Evolutionary conservation across 1,140 invertebrate genomes (phyloP).

Genomic region (Eupristina koningsbergeri): DNA sequence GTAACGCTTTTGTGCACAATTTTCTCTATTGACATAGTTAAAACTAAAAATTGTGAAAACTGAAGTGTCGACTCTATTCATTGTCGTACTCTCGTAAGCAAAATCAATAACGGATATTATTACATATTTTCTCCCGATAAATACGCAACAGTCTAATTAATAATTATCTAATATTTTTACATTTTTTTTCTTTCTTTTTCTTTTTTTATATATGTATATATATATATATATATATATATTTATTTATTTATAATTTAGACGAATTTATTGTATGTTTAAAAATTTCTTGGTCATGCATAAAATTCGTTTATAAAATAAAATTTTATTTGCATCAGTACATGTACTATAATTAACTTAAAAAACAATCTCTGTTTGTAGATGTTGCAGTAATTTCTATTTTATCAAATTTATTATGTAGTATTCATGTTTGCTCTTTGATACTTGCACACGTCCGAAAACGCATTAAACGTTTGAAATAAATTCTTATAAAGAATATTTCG

Average conservation of each 20-base stretch:
- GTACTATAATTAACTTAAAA: too few species aligned
- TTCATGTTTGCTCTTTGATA: not conserved
- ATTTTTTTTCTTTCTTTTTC: too few species aligned
- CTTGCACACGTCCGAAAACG: not conserved
- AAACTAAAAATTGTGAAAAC: too few species aligned
- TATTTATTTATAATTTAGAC: not conserved
- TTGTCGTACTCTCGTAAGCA: not conserved
- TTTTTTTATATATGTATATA: too few species aligned
- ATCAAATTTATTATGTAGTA: not conserved
- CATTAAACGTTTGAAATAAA: not conserved
- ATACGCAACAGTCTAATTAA: not conserved
- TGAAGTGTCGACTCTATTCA: too few species aligned
- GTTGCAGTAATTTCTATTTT: not conserved
- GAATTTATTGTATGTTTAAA: slow-evolving; percentile 1
- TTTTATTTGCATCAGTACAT: not conserved
- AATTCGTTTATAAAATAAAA: not conserved
- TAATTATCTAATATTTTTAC: not conserved
- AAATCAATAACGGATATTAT: not conserved
- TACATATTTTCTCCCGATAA: not conserved
- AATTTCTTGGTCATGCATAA: not conserved
- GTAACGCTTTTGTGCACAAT: not conserved
- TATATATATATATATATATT: too few species aligned
- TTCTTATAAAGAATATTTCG: not conserved
- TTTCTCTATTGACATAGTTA: too few species aligned
- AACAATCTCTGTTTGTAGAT: too few species aligned